Percentiles rank a stretch among this genome's conserved stretches.
phyloP scores from a whole-genome alignment of 2,113 vertebrate genomes.

The Tichodroma muraria region DNA sequence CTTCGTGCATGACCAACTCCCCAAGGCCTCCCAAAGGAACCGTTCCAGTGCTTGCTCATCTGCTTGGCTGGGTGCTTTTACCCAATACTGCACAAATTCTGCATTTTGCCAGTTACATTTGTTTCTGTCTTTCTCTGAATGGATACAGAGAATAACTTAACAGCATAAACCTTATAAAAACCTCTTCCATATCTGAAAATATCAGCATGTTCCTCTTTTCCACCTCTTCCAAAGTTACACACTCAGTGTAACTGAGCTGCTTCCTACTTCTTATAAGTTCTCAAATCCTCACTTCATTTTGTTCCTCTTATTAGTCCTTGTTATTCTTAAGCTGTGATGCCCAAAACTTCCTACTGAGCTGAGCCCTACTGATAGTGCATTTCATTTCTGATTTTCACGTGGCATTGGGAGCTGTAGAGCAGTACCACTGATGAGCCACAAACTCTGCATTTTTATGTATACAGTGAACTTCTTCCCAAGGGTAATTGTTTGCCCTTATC shows the following conservation, averaged over 20 bases:
- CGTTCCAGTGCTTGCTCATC: background rate
- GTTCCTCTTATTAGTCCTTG: background rate
- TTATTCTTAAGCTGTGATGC: background rate
- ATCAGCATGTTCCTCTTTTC: background rate
- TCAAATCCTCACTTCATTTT: background rate
- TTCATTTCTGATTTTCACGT: background rate
- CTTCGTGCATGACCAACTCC: no score
- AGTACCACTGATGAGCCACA: background rate
- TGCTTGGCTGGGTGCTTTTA: background rate
- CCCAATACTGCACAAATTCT: background rate
- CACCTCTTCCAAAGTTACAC: background rate
- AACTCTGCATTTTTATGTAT: background rate
- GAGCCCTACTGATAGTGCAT: background rate
- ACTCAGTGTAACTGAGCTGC: background rate
- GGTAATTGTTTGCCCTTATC: background rate
- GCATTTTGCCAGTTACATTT: background rate
- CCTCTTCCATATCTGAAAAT: background rate
- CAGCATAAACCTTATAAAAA: background rate
- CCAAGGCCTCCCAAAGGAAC: background rate
- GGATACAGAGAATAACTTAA: background rate
- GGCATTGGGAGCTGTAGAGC: background rate
- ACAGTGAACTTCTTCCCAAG: background rate
- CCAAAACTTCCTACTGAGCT: background rate
- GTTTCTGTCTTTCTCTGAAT: background rate
- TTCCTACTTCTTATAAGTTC: background rate